phyloP scores from a whole-genome alignment of 2,888 invertebrate genomes.

The Hartigia nigra region DNA sequence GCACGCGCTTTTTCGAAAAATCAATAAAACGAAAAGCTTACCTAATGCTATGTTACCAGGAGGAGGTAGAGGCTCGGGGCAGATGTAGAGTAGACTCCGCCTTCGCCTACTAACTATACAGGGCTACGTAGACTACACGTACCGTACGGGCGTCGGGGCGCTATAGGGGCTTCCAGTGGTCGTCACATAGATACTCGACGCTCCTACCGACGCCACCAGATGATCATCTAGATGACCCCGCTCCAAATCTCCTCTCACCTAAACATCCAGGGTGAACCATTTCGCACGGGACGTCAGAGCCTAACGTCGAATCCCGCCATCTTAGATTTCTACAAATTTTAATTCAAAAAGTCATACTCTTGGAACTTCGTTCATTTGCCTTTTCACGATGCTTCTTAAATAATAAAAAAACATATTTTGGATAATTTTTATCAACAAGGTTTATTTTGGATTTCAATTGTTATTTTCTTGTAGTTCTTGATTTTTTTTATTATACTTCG shows the following conservation, averaged over 20 bases:
- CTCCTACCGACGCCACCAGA: slow-evolving; percentile 45
- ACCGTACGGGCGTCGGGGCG: slow-evolving; percentile 19
- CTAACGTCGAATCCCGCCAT: neutral
- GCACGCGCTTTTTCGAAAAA: slow-evolving; percentile 67
- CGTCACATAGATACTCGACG: slow-evolving; percentile 56
- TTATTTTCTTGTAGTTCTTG: neutral
- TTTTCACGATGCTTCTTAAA: neutral
- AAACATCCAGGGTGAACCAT: slow-evolving; percentile 52
- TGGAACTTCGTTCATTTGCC: neutral
- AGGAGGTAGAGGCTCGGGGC: slow-evolving; percentile 37
- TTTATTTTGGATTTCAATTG: neutral
- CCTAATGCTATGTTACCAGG: slow-evolving; percentile 62
- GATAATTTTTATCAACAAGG: neutral
- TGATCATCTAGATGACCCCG: slow-evolving; percentile 61
- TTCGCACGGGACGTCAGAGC: slow-evolving; percentile 9
- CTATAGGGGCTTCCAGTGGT: slow-evolving; percentile 49
- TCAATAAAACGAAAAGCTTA: slow-evolving; percentile 67
- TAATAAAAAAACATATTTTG: too few relatives aligned
- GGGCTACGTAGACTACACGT: neutral
- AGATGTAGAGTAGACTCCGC: slow-evolving; percentile 55
- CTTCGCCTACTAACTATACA: slow-evolving; percentile 60
- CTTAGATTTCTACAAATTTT: neutral
- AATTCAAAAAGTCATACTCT: neutral
- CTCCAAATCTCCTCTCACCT: neutral
- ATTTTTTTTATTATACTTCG: neutral